A percentile compares a stretch with the other conserved stretches of the same genome.
Conservation (phyloP, 2,113 vertebrate species). For the Pseudopipra pipra region DNA sequence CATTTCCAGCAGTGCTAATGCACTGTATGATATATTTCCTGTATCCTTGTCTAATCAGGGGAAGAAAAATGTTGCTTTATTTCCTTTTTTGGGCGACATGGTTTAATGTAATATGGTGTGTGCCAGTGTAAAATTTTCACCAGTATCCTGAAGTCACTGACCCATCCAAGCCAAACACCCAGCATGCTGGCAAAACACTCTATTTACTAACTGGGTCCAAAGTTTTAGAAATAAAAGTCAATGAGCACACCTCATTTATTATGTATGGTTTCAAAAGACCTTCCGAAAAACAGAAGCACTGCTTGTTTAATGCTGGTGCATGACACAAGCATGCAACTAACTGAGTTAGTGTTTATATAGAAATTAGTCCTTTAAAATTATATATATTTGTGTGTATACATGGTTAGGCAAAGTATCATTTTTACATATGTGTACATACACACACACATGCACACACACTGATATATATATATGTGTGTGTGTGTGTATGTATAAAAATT, state of each 20-base stretch:
- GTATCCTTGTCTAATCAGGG: conserved; percentile 56
- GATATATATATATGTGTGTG: background rate
- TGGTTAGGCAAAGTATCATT: background rate
- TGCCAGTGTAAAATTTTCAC: conserved; percentile 13
- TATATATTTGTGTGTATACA: background rate
- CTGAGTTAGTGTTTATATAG: background rate
- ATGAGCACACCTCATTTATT: background rate
- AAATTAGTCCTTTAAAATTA: background rate
- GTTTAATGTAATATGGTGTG: conserved; percentile 11
- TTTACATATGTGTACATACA: background rate
- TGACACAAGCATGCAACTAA: background rate
- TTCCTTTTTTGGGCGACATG: background rate
- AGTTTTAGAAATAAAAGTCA: background rate
- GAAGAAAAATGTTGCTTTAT: conserved; percentile 14
- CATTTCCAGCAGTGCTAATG: conserved; percentile 65
- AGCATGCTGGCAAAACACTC: background rate
- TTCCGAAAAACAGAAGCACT: background rate
- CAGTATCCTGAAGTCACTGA: conserved; percentile 9
- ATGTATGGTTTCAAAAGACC: background rate
- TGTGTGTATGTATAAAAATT: background rate
- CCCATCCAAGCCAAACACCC: background rate
- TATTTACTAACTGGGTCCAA: conserved; percentile 2
- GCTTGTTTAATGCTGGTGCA: background rate
- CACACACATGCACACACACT: too few species aligned
- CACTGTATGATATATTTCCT: conserved; percentile 48